Conservation (phyloP, 1,140 invertebrate genomes). For the Hyles vespertilio region DNA sequence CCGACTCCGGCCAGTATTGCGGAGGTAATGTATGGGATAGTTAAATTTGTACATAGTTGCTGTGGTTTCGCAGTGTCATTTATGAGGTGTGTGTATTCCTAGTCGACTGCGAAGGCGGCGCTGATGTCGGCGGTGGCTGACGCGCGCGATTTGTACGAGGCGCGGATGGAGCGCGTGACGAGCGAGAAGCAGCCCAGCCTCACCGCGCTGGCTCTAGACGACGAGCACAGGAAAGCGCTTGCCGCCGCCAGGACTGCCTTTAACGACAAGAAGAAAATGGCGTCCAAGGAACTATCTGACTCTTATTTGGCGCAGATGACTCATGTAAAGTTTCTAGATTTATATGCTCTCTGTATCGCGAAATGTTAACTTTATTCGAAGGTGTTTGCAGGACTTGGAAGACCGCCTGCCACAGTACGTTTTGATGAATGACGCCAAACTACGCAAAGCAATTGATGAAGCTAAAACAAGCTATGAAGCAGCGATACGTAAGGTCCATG, state of each 20-base stretch:
- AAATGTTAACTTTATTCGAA: neutral
- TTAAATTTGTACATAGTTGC: too few species aligned
- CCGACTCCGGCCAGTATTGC: neutral
- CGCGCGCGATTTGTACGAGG: slow-evolving; percentile 1
- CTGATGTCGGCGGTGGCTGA: neutral
- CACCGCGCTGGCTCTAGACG: neutral
- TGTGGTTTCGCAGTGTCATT: neutral
- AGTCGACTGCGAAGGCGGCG: neutral
- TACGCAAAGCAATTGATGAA: neutral
- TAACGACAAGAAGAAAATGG: slow-evolving; percentile 4
- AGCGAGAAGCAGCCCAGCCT: neutral
- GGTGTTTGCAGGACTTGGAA: slow-evolving; percentile 9
- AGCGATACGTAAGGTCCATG: neutral
- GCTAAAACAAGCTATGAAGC: neutral
- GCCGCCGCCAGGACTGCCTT: neutral
- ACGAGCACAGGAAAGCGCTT: neutral
- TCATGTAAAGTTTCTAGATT: neutral
- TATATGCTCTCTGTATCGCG: too few species aligned
- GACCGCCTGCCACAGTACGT: slow-evolving; percentile 1
- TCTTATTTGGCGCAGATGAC: neutral
- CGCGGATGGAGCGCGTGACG: neutral
- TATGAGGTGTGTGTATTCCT: too few species aligned
- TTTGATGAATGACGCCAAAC: slow-evolving; percentile 8
- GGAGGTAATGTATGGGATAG: slow-evolving; percentile 2
- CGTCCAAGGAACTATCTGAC: neutral